phyloP scores from a whole-genome alignment of 2,113 vertebrate genomes.

The Neotoma lepida region DNA sequence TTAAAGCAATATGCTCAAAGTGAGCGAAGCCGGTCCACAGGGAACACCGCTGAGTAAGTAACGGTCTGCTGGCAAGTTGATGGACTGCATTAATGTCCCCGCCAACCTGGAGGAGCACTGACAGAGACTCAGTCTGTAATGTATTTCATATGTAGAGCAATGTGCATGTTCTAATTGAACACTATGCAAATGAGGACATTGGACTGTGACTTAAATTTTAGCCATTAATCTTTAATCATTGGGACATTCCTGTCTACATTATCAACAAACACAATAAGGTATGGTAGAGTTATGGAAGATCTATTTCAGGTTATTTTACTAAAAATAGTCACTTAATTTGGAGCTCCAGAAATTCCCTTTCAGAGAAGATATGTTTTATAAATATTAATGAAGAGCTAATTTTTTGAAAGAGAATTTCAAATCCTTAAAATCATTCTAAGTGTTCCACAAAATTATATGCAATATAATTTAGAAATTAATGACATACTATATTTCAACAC shows the following conservation, averaged over 20 bases:
- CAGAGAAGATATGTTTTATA: not conserved
- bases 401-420: not conserved
- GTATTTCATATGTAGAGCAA: conserved; percentile 69
- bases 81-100: conserved; percentile 55
- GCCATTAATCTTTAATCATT: conserved; percentile 72
- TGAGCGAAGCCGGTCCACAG: conserved; percentile 16
- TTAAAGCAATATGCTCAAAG: conserved; percentile 75
- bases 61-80: conserved; percentile 56
- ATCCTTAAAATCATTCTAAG: conserved; percentile 9
- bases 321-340: conserved; percentile 30
- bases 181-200: conserved; percentile 74
- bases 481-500: not conserved
- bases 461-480: not conserved
- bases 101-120: conserved; percentile 52
- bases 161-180: conserved; percentile 66
- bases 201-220: conserved; percentile 37
- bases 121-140: conserved; percentile 74
- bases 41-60: conserved; percentile 54
- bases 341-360: not conserved
- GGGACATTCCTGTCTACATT: conserved; percentile 2
- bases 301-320: conserved; percentile 34
- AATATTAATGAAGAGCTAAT: not conserved
- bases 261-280: conserved; percentile 69
- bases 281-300: conserved; percentile 72
- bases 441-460: not conserved